These are phyloP conservation scores for Holothuria leucospilota DNA, from an alignment of 53 echinoderm and acorn worm species.

Conservation along the genomic window DNA sequence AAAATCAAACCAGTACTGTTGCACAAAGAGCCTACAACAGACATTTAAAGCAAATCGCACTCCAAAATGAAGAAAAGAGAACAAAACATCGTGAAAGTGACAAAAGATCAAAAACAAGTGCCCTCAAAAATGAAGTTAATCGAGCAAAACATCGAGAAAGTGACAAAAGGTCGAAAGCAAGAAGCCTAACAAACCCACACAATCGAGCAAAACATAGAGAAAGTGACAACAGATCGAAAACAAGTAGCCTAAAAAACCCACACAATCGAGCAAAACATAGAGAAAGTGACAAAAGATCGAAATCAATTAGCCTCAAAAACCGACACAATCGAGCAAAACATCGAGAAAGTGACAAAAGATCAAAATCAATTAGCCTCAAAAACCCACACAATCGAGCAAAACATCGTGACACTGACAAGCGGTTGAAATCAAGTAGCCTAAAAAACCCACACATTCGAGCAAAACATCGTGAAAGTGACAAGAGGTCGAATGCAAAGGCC, in stretches of 20 bases:
- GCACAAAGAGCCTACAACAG: neutral
- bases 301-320: too few species aligned
- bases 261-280: too few species aligned
- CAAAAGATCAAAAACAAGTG: neutral
- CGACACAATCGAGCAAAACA: too few species aligned
- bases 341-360: neutral
- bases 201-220: too few species aligned
- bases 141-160: too few species aligned
- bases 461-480: neutral
- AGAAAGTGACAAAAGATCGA: too few species aligned
- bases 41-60: neutral
- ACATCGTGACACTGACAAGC: neutral
- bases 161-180: too few species aligned
- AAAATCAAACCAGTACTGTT: neutral
- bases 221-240: too few species aligned
- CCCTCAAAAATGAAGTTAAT: neutral
- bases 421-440: neutral
- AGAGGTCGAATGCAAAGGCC: neutral
- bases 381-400: neutral
- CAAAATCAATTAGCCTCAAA: neutral
- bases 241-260: too few species aligned
- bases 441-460: neutral
- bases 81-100: neutral
- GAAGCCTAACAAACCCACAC: too few species aligned
- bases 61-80: neutral